Evolutionary conservation across 2,797 vertebrate genomes (phyloP), one percentile per base, ranked within the genome.

Genomic region (Hyperoplus immaculatus): DNA sequence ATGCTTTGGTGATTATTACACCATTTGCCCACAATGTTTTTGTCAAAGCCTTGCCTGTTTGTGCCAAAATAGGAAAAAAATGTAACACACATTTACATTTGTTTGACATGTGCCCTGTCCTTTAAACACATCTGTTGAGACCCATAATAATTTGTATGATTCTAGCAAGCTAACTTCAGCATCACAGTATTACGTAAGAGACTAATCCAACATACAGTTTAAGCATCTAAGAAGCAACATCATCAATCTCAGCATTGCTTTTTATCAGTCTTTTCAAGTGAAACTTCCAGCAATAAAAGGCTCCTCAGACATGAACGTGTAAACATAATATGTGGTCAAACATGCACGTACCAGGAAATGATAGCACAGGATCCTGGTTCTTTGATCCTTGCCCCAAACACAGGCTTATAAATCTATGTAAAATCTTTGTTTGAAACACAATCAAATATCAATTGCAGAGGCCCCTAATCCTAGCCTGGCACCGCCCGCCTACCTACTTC

Each of bases 401-500:
- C 38, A 57, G 38, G 54, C 12, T 51, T 4, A 56, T 18, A 58
- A 29, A 76, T 59, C 29, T 13, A 57, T 46, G 55, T 79, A 57
- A 54, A 58, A 70, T 77, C 63, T 74, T 65, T 69, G 61, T 80
- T 72, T 77, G 64, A 81, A 75, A 62, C 49, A 39, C 60, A 59
- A 71, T 69, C 62, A 78, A 57, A 75, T 61, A 81, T 83, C 72
- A 83, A 38, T 60, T 16, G 49, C 50, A 14, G 41, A 63, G 41
- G 12, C 42, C 50, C 46, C 38, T 85, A 29, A 29, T 29, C 29
- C 29, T 29, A 29, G 29, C 29, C 29, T 29, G 29, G 29, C 3
- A 29, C 29, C 29, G 29, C 29, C 29, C 29, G 29, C 29, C 29
- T 29, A 29, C 29, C 29, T 29, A 29, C 29, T 29, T 29, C 29